Percentiles rank a stretch among this genome's conserved stretches.
Conservation (phyloP, 1,140 invertebrate species). For the Orius laevigatus region DNA sequence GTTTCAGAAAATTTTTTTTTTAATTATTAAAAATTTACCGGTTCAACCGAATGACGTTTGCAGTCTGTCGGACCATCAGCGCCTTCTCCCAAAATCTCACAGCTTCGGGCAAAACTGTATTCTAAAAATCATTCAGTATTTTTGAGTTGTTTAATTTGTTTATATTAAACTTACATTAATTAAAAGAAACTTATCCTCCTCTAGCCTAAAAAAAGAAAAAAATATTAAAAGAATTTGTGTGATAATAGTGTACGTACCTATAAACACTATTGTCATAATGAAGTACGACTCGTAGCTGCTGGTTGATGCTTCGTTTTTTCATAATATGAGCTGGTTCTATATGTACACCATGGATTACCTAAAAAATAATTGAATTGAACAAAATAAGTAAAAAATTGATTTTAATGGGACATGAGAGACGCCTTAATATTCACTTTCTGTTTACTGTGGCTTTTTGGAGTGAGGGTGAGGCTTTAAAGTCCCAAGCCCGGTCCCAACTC, state of each 20-base stretch:
- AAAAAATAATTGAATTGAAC: slow-evolving; percentile 17
- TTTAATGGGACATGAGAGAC: not conserved
- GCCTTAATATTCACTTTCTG: not conserved
- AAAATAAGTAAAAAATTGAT: not conserved
- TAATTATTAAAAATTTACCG: slow-evolving; percentile 41
- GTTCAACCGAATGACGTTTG: slow-evolving; percentile 67
- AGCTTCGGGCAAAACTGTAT: slow-evolving; percentile 76
- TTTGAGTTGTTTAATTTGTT: slow-evolving; percentile 5
- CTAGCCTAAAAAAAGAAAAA: slow-evolving; percentile 38
- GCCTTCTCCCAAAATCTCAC: slow-evolving; percentile 86
- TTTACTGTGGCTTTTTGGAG: too few relatives aligned
- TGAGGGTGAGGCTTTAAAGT: not conserved
- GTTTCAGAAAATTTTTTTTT: not conserved
- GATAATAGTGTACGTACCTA: slow-evolving; percentile 42
- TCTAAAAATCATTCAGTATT: slow-evolving; percentile 32
- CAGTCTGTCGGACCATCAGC: slow-evolving; percentile 69
- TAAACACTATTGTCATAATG: slow-evolving; percentile 81
- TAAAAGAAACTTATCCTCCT: slow-evolving; percentile 59
- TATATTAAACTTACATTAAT: slow-evolving; percentile 59
- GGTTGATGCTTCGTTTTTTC: slow-evolving; percentile 66
- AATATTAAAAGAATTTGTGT: not conserved
- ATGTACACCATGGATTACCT: slow-evolving; percentile 72
- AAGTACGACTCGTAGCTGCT: slow-evolving; percentile 72
- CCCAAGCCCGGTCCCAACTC: not conserved
- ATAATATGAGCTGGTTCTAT: slow-evolving; percentile 61